phyloP scores from a whole-genome alignment of 2,113 vertebrate genomes.

The Opisthocomus hoazin region DNA sequence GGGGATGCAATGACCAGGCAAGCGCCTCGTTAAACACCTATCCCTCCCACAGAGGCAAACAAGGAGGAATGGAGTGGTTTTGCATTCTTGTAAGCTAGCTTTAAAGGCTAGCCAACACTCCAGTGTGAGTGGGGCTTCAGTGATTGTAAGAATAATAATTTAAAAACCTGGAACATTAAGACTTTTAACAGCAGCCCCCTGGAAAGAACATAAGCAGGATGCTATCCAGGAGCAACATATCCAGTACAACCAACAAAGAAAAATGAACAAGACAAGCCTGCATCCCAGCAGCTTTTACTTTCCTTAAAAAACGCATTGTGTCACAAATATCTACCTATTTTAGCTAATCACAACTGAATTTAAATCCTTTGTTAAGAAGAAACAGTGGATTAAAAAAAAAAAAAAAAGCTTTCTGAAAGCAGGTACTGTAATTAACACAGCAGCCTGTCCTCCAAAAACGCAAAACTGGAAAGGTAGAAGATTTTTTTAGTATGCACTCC shows the following conservation, averaged over 20 bases:
- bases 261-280: background rate
- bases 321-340: background rate
- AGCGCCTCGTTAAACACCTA: accelerated
- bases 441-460: background rate
- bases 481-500: background rate
- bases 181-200: background rate
- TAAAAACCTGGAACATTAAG: background rate
- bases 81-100: background rate
- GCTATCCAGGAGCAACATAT: background rate
- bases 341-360: background rate
- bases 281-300: background rate
- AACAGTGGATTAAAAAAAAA: background rate
- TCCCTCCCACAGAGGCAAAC: background rate
- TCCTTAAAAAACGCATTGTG: background rate
- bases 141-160: background rate
- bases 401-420: background rate
- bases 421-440: background rate
- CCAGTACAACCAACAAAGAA: background rate
- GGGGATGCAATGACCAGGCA: background rate
- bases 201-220: background rate
- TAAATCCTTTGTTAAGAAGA: background rate
- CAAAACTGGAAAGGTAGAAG: background rate
- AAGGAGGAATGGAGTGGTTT: accelerated
- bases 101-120: background rate
- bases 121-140: background rate